A percentile compares a stretch with the other conserved stretches of the same genome.
Evolutionary conservation across 2,888 invertebrate species (phyloP).

Genomic region (Leptopilina myrica): DNA sequence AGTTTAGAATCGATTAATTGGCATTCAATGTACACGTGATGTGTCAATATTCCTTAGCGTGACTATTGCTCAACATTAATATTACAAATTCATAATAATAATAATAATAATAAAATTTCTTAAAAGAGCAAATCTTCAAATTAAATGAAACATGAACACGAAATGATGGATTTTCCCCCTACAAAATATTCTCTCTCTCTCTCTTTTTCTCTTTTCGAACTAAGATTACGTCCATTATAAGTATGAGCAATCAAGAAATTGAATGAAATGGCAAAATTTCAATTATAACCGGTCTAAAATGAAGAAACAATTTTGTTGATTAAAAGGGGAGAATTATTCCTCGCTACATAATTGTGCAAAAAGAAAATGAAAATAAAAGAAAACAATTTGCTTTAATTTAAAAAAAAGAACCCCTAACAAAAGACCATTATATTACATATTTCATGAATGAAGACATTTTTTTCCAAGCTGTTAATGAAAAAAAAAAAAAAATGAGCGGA

Average conservation of each 20-base stretch:
- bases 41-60: constrained; percentile 27
- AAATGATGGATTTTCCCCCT: not conserved
- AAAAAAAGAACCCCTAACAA: too few species aligned
- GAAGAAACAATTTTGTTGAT: too few species aligned
- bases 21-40: constrained; percentile 25
- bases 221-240: not conserved
- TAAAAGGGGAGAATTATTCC: too few species aligned
- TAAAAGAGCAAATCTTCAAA: too few species aligned
- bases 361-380: too few species aligned
- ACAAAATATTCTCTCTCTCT: not conserved
- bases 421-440: not conserved
- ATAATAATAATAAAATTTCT: too few species aligned
- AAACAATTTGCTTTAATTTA: not conserved
- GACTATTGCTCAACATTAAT: not conserved
- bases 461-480: not conserved
- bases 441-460: not conserved
- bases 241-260: not conserved
- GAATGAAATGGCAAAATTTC: not conserved
- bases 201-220: not conserved
- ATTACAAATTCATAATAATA: too few species aligned
- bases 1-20: constrained; percentile 38
- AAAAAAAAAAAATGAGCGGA: not conserved
- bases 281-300: too few species aligned
- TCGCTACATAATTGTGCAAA: too few species aligned
- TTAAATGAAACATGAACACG: not conserved